These are phyloP conservation scores for Cacatua alba DNA, from an alignment of 2,113 vertebrate species.

Conservation along the genomic window DNA sequence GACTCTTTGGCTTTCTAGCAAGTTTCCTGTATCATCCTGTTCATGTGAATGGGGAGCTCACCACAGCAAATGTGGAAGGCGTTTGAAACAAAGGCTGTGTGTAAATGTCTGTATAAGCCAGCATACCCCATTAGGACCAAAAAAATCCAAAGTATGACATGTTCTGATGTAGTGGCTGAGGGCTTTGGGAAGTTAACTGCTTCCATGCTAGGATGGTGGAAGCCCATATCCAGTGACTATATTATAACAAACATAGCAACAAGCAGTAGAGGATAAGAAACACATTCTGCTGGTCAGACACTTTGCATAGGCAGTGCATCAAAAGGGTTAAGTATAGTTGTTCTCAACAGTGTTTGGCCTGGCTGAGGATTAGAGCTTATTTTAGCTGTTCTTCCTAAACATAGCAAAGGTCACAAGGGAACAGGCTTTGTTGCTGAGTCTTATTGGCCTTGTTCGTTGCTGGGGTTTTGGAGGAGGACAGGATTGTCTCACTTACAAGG, in stretches of 20 bases:
- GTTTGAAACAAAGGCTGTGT: neutral
- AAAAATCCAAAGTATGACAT: neutral
- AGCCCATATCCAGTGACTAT: neutral
- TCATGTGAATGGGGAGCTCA: neutral
- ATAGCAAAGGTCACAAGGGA: constrained; percentile 59
- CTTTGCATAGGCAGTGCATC: neutral
- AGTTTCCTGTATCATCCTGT: neutral
- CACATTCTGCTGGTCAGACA: neutral
- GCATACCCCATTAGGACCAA: neutral
- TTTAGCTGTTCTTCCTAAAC: constrained; percentile 69
- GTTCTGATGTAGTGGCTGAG: neutral
- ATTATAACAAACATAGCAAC: neutral
- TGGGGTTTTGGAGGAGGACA: constrained; percentile 14
- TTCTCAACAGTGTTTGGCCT: constrained; percentile 46
- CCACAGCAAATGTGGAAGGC: neutral
- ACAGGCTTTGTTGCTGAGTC: constrained; percentile 40
- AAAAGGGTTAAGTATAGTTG: constrained; percentile 50
- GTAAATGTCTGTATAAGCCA: neutral
- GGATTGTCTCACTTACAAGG: constrained; percentile 63
- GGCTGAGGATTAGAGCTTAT: constrained; percentile 63
- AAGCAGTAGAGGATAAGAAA: neutral
- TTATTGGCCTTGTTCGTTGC: constrained; percentile 37
- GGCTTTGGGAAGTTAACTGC: neutral
- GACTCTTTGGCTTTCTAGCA: neutral
- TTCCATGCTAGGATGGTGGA: neutral